Percentiles rank a stretch among this genome's conserved stretches.
Evolutionary conservation across 2,797 vertebrate genomes (phyloP).

Genomic region (Stomatorhinus walkeri): DNA sequence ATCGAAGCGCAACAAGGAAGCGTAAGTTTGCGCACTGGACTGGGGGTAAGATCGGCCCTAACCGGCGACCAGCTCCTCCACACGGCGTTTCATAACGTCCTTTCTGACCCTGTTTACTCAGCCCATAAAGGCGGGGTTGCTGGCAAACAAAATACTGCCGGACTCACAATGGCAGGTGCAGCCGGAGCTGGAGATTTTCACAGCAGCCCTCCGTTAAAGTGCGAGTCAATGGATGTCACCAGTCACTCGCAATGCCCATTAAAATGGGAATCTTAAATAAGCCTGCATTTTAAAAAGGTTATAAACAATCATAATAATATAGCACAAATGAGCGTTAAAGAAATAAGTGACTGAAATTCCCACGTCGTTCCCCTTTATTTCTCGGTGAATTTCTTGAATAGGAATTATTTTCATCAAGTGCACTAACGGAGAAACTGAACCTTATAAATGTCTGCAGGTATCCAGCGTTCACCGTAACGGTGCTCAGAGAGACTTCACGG

Average conservation of each 20-base stretch:
- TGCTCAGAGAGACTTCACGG: not conserved
- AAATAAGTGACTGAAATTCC: not conserved
- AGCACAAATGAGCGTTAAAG: not conserved
- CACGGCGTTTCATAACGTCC: not conserved
- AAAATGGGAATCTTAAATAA: not conserved
- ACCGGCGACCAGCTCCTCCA: not conserved
- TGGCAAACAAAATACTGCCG: not conserved
- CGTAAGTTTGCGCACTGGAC: not conserved
- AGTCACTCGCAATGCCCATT: not conserved
- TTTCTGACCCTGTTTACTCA: not conserved
- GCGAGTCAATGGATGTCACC: not conserved
- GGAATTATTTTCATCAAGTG: not conserved
- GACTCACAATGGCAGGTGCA: slow-evolving; percentile 7
- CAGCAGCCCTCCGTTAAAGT: not conserved
- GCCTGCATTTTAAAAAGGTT: not conserved
- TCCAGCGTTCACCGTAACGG: not conserved
- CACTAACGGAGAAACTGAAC: not conserved
- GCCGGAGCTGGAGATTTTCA: not conserved
- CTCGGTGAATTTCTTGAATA: not conserved
- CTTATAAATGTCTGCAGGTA: not conserved
- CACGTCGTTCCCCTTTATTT: not conserved
- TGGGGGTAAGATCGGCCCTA: not conserved
- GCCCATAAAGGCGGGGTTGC: not conserved
- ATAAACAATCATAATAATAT: not conserved
- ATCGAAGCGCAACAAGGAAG: not conserved